Percentiles rank a stretch among this genome's conserved stretches.
Conservation (phyloP, 2,797 vertebrate genomes). For the Tiaroga cobitis region DNA sequence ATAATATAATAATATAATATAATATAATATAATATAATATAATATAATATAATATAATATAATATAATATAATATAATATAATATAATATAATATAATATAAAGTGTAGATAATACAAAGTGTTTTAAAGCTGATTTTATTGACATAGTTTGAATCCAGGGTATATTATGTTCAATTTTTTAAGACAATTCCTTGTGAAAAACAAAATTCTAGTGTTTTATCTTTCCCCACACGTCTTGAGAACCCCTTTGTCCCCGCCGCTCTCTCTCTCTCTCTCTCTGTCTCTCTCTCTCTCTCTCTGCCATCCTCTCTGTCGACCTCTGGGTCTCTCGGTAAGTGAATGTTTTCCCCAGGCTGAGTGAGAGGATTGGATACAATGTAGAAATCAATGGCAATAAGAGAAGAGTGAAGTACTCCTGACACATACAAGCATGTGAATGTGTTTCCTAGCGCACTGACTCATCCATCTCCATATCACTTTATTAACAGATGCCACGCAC, state of each 20-base stretch:
- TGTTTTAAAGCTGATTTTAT: background rate
- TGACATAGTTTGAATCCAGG: too few relatives aligned
- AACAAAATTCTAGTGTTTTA: background rate
- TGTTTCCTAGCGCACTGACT: conserved; percentile 43
- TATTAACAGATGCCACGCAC: conserved; percentile 35
- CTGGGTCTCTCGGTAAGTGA: conserved; percentile 62
- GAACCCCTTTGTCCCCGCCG: background rate
- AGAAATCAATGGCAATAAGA: conserved; percentile 74
- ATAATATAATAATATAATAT: background rate
- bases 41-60: too few relatives aligned
- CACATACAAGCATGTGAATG: conserved; percentile 58
- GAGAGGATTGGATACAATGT: conserved; percentile 63
- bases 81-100: too few relatives aligned
- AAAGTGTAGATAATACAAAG: too few relatives aligned
- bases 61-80: too few relatives aligned
- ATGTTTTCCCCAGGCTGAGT: conserved; percentile 65
- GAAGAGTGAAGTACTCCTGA: conserved; percentile 67
- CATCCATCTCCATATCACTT: conserved; percentile 62
- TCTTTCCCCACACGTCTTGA: background rate
- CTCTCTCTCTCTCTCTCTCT: background rate
- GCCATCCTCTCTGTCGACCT: background rate
- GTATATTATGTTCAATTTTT: background rate
- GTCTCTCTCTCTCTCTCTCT: background rate
- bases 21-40: background rate
- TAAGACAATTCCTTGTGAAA: background rate